Conservation (phyloP, 1,140 invertebrate species). For the Chionoecetes opilio region DNA sequence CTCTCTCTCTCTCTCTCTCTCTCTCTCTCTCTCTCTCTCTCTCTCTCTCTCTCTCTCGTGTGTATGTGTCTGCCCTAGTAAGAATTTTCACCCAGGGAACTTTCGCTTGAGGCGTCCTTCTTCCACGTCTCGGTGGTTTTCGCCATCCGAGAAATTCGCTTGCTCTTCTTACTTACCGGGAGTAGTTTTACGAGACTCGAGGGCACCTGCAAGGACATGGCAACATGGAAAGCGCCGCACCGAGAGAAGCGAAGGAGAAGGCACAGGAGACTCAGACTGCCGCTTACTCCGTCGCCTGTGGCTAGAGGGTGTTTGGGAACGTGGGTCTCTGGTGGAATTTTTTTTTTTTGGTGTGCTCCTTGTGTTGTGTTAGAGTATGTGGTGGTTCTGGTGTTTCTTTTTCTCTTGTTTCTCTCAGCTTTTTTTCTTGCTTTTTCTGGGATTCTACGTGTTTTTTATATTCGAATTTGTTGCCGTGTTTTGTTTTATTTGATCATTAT, state of each 20-base stretch:
- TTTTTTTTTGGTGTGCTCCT: background rate
- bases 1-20: background rate
- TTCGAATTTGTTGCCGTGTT: background rate
- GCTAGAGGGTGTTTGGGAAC: background rate
- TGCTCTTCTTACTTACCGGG: conserved; percentile 7
- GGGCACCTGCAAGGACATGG: background rate
- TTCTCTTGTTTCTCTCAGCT: background rate
- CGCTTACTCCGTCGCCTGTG: background rate
- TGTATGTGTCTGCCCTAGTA: too few relatives aligned
- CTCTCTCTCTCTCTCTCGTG: too few relatives aligned
- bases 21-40: too few relatives aligned
- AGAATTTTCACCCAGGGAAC: too few relatives aligned
- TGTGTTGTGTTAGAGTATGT: background rate
- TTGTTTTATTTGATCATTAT: too few relatives aligned
- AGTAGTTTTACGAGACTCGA: conserved; percentile 9
- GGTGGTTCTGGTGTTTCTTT: background rate
- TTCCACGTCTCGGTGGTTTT: background rate
- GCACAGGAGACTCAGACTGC: background rate
- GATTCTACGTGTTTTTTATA: background rate
- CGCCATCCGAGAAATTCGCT: background rate
- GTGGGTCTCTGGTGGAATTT: background rate
- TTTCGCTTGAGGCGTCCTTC: too few relatives aligned
- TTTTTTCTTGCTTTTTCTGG: too few relatives aligned
- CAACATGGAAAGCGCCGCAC: conserved; percentile 11
- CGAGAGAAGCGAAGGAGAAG: background rate